Percentiles rank a stretch among this genome's conserved stretches.
phyloP scores from a whole-genome alignment of 2,888 invertebrate genomes.

The Apocheima hispidaria region DNA sequence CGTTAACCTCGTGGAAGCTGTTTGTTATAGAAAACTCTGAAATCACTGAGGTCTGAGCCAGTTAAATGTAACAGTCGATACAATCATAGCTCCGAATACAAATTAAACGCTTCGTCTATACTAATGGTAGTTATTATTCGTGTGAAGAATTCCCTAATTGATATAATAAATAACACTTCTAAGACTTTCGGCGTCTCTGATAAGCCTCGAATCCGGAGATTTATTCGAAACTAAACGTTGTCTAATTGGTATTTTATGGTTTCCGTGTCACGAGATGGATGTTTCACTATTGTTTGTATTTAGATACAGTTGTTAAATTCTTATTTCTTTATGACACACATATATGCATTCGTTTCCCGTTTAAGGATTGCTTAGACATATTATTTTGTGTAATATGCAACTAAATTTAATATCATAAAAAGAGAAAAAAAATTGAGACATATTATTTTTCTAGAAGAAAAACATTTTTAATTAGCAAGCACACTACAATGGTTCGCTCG shows the following conservation, averaged over 20 bases:
- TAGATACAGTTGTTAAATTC: slow-evolving; percentile 59
- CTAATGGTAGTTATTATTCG: slow-evolving; percentile 60
- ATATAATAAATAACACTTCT: slow-evolving; percentile 74
- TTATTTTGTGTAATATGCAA: neutral
- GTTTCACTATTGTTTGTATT: slow-evolving; percentile 59
- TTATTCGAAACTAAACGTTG: slow-evolving; percentile 69
- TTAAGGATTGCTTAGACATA: slow-evolving; percentile 6
- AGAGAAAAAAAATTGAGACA: too few relatives aligned
- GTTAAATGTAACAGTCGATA: slow-evolving; percentile 6
- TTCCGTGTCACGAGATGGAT: slow-evolving; percentile 45
- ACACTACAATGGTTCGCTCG: too few relatives aligned
- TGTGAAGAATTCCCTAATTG: slow-evolving; percentile 80
- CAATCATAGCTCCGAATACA: slow-evolving; percentile 22
- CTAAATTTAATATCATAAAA: neutral
- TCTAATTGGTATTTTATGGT: slow-evolving; percentile 76
- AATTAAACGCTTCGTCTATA: slow-evolving; percentile 40
- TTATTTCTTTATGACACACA: slow-evolving; percentile 36
- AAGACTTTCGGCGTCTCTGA: slow-evolving; percentile 71
- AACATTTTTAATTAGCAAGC: too few relatives aligned
- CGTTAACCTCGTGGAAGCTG: neutral
- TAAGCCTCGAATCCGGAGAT: slow-evolving; percentile 71
- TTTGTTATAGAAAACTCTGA: neutral
- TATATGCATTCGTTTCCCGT: slow-evolving; percentile 29
- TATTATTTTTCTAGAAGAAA: too few relatives aligned
- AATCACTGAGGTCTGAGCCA: neutral